Base-by-base conservation (phyloP, 2,888 invertebrate species). In the Leptura quadrifasciata region DNA sequence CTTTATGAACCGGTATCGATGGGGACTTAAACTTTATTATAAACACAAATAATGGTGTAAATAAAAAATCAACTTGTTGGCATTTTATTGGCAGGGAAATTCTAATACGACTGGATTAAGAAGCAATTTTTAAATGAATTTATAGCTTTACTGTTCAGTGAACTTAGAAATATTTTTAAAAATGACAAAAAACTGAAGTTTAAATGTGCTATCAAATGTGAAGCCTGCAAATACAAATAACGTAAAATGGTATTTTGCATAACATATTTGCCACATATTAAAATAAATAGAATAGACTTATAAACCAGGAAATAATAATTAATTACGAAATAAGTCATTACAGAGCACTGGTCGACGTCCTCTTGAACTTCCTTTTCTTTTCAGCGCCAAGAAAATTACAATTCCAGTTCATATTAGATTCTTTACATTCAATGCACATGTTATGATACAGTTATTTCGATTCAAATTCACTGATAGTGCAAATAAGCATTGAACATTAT, bases 361-460 rank as follows among this genome's bases (percentile, higher is more conserved):
- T 10, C 60, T 65, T 47, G 39, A 61, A 21, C 27, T 39, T 65
- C 54, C 52, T 6, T 17, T 65, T 54, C 27, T 54, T 24, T 65
- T 65, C 54, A 52, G 18, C 9, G 39, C n/a, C 47, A 65, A 10
- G 47, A 24, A 52, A 24, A 24, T 54, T 39, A 65, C 24, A 18
- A 21, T 24, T 65, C 20, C 65, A 54, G 54, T 24, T 54, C 21
- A 47, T 47, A 21, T 64, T 20, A 47, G 24, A 65, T 65, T 65
- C 52, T 24, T 17, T 17, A n/a, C 65, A 65, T 65, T 54, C 54
- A 21, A 8, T 17, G 63, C 63, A 69, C 69, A 24, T 63, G 63
- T 64, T 69, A 52, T 31, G 35, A 47, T 74, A 74, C 39, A 69
- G 69, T 74, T 69, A 74, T 55, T 21, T 54, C 60, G 47, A 55